Conservation (phyloP, 2,113 vertebrate species). For the Arizona elegans region DNA sequence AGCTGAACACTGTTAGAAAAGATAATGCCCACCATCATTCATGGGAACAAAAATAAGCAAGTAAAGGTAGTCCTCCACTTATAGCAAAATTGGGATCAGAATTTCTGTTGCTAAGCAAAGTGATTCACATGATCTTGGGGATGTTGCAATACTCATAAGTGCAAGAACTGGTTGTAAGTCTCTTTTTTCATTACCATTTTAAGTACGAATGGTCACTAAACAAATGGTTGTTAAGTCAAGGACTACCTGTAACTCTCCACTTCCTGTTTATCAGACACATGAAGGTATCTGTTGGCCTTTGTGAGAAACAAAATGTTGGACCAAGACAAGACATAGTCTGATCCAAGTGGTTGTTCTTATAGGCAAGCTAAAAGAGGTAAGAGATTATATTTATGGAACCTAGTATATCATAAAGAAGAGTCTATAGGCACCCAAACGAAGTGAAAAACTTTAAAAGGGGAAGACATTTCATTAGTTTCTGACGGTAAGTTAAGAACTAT, state of each 20-base stretch:
- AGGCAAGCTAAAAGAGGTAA: neutral
- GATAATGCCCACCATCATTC: neutral
- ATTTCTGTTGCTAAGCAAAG: neutral
- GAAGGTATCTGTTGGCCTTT: neutral
- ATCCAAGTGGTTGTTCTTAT: neutral
- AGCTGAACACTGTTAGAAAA: neutral
- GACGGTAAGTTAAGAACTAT: neutral
- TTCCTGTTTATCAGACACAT: neutral
- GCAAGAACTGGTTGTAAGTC: neutral
- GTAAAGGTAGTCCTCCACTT: neutral
- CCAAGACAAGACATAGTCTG: neutral
- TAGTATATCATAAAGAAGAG: neutral
- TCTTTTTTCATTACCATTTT: neutral
- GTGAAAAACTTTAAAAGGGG: neutral
- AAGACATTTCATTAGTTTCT: neutral
- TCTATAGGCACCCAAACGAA: neutral
- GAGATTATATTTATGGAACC: neutral
- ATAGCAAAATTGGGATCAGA: neutral
- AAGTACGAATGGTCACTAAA: neutral
- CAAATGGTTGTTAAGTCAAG: neutral
- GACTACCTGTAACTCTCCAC: neutral
- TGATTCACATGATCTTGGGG: neutral
- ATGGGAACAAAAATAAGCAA: neutral
- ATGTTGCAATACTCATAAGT: neutral
- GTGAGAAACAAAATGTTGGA: neutral